Base-by-base conservation (phyloP, 2,888 invertebrate species). In the Pedicia rivosa region DNA sequence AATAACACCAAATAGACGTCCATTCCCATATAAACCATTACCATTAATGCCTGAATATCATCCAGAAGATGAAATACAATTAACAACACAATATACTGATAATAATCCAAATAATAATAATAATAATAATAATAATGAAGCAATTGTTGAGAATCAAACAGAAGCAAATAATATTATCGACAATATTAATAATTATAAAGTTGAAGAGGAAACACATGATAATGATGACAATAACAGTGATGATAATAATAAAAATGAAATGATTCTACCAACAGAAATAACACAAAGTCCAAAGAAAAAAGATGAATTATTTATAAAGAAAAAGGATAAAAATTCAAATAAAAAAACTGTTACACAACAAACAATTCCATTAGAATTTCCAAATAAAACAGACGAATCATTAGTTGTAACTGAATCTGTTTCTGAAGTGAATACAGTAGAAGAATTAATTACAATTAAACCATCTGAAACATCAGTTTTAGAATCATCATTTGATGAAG, bases 11-110 rank as follows among this genome's bases (percentile, higher is more conserved):
- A 63, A 57, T 29, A 60, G 69, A 15, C 59, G 73, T 43, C 53
- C 70, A 34, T 74, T 75, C 5, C 66, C 71, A 40, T 76, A 75
- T 43, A 74, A 74, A 50, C 76, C 76, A 1, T 56, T 68, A 36
- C 64, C 70, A 2, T 61, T 65, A n/a, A 58, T 67, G 4, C 56
- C 66, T 24, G 45, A 10, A 32, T 46, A 43, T 37, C 57, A 54
- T 44, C 60, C 58, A 42, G 48, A 52, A 33, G 46, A 49, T 14
- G 52, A 55, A 5, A 59, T 53, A 19, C 65, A 65, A 47, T 62
- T 62, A 37, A 65, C 65, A 40, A 56, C 57, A 28, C 47, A 60
- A 33, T 55, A 56, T 7, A 42, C 50, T n/a, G 48, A 52, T 10
- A 42, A 41, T 3, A 44, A 52, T 12, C 41, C 51, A 13, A 20